These are phyloP conservation scores for Sebastes oblongus DNA, from an alignment of 2,797 vertebrate genomes.

Conservation along the genomic window DNA sequence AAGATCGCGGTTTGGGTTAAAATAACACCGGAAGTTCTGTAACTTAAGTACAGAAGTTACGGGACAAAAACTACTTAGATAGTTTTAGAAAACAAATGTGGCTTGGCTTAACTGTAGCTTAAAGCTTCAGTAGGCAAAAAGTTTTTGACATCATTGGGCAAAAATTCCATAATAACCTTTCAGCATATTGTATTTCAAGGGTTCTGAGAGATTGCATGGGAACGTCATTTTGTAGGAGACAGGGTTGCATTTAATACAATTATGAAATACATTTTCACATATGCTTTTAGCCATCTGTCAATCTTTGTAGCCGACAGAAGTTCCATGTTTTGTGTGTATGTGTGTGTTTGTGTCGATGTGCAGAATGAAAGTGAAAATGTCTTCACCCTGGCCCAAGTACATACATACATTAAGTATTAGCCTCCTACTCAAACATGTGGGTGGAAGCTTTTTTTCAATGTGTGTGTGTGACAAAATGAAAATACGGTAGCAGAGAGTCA, in stretches of 20 bases:
- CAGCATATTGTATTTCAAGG: too few species aligned
- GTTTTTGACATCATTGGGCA: too few species aligned
- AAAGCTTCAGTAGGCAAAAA: too few species aligned
- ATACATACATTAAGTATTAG: background rate
- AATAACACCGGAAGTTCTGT: too few species aligned
- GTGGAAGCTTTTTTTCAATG: background rate
- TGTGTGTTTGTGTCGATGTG: background rate
- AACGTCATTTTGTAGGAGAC: background rate
- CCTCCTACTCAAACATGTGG: constrained; percentile 21
- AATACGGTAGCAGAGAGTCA: background rate
- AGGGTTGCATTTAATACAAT: background rate
- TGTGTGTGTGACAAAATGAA: background rate
- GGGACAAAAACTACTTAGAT: too few species aligned
- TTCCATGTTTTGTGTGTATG: background rate
- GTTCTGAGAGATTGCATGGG: too few species aligned
- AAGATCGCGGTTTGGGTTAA: too few species aligned
- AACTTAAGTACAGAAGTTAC: too few species aligned
- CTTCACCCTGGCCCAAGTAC: background rate
- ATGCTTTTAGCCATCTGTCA: background rate
- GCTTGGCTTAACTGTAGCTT: too few species aligned
- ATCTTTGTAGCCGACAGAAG: background rate
- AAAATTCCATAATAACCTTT: too few species aligned
- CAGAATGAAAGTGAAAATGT: background rate
- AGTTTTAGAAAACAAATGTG: too few species aligned
- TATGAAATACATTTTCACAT: background rate